These are phyloP conservation scores for Lepidothrix coronata DNA, from an alignment of 2,113 vertebrate species.

Conservation along the genomic window DNA sequence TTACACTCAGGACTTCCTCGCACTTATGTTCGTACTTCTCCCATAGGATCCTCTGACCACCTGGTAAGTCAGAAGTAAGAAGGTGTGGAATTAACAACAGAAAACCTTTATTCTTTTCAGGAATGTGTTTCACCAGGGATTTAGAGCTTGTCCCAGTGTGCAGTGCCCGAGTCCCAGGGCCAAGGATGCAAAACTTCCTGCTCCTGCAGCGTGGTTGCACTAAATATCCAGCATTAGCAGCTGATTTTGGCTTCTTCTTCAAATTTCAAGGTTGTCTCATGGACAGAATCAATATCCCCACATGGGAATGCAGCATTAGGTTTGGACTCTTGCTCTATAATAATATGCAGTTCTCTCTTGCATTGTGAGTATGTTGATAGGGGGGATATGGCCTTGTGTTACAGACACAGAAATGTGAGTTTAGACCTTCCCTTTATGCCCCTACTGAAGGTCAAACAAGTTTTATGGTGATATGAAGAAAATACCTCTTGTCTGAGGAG, in stretches of 20 bases:
- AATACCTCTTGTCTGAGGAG: neutral
- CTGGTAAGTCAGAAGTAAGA: neutral
- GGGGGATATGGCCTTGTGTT: neutral
- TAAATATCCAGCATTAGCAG: neutral
- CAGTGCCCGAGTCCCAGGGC: neutral
- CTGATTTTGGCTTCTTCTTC: neutral
- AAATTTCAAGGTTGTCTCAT: neutral
- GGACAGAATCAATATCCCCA: neutral
- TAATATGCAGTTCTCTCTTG: neutral
- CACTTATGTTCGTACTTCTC: neutral
- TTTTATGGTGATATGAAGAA: neutral
- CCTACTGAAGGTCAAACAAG: neutral
- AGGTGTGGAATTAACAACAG: neutral
- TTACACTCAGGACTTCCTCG: neutral
- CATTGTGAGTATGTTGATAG: neutral
- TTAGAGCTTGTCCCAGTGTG: neutral
- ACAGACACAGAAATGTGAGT: neutral
- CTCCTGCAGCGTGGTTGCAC: neutral
- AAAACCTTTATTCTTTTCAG: neutral
- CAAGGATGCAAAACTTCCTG: neutral
- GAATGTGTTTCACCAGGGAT: neutral
- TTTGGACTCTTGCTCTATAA: neutral
- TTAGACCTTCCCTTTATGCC: neutral
- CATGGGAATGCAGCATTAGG: neutral
- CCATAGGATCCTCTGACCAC: neutral